Evolutionary conservation across 1,140 invertebrate genomes (phyloP), one percentile per base, ranked within the genome.

Genomic region (Bombus impatiens): DNA sequence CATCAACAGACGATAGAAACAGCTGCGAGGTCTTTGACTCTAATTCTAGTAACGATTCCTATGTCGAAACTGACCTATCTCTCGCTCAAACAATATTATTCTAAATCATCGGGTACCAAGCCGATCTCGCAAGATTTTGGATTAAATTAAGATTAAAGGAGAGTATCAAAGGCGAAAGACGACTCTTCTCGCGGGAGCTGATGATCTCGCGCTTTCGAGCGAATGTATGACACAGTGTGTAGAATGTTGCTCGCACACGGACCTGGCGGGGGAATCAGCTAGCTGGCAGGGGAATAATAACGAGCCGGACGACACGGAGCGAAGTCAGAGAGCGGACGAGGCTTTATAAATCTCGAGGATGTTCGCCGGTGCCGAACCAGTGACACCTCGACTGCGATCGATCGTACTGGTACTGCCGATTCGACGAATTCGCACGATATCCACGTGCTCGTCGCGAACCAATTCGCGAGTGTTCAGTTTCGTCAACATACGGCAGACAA

Each of bases 261-360:
- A 44, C 32, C 18, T 84, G 87, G 90, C 65, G 87, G 88, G 88
- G 88, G 87, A 82, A 86, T 77, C 74, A 42, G 86, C 70, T 44
- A 79, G 71, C 78, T 91, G 88, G 91, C 90, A 89, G 90, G 88
- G 87, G 90, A 92, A 91, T 90, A 87, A 90, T 90, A 89, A 89
- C 85, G 88, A 89, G 76, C 44, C 83, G 72, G 79, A 89, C 86
- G 85, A 88, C 86, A 88, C 79, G 81, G 42, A 78, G 82, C 82
- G 40, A 87, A 92, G 92, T 88, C 65, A 86, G 89, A 91, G 91
- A 92, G 91, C 90, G 89, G 75, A 89, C 84, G 88, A 85, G 92
- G 91, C 89, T 94, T 94, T 94, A 94, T 94, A 94, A 94, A 94
- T 94, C 93, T 93, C 92, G 93, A 93, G 92, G 93, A 94, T 94